phyloP scores from a whole-genome alignment of 2,888 invertebrate species.

The Polylopha cassiicola region DNA sequence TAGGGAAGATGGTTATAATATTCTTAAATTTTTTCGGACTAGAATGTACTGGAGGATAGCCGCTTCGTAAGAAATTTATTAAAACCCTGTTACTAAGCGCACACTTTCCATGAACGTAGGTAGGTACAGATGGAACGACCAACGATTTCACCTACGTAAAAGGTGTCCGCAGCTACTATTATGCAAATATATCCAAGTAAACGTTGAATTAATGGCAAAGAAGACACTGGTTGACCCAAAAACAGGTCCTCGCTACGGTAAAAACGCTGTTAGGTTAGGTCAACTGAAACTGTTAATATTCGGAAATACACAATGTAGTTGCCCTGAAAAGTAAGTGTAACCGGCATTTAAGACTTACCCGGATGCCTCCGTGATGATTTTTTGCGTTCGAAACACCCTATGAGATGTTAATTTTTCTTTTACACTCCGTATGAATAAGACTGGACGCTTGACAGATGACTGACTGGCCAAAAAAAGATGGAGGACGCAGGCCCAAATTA shows the following conservation, averaged over 20 bases:
- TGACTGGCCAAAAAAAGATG: conserved; percentile 60
- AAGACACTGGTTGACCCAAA: conserved; percentile 69
- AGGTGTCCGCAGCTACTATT: conserved; percentile 28
- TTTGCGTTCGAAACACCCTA: conserved; percentile 52
- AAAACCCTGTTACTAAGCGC: conserved; percentile 14
- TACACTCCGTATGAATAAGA: conserved; percentile 53
- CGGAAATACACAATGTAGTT: conserved; percentile 30
- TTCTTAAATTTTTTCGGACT: too few relatives aligned
- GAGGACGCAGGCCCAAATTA: conserved; percentile 49
- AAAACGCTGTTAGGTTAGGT: conserved; percentile 39
- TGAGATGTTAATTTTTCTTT: conserved; percentile 47
- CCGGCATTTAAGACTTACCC: conserved; percentile 54
- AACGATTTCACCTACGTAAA: conserved; percentile 30
- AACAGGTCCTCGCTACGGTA: conserved; percentile 34
- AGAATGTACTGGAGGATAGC: too few relatives aligned
- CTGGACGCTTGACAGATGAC: conserved; percentile 59
- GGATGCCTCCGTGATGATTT: conserved; percentile 69
- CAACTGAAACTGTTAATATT: conserved; percentile 34
- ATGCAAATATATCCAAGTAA: conserved; percentile 46
- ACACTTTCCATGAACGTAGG: conserved; percentile 12
- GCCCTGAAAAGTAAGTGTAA: conserved; percentile 25
- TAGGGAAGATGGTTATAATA: too few relatives aligned
- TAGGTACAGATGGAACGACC: conserved; percentile 16
- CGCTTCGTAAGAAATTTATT: background rate
- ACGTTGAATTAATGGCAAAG: conserved; percentile 39